Conservation (phyloP, 2,888 invertebrate genomes). For the Anagyrus pseudococci region DNA sequence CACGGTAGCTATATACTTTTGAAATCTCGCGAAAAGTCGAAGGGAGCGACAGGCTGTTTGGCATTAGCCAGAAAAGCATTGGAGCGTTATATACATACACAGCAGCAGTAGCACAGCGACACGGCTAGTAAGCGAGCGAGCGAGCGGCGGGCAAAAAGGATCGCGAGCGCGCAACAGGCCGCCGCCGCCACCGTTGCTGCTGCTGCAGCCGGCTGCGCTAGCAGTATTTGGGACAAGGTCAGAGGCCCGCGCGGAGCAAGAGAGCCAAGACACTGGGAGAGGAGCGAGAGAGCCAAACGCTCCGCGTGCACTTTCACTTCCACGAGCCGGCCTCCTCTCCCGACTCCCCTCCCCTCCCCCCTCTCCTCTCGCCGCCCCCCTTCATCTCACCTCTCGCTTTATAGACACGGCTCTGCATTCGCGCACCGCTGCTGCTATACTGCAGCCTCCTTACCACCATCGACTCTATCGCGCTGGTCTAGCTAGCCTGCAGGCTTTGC, state of each 20-base stretch:
- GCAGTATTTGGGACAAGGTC: conserved; percentile 63
- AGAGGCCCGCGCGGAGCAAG: conserved; percentile 54
- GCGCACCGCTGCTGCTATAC: background rate
- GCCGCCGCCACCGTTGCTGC: too few relatives aligned
- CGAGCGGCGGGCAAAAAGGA: conserved; percentile 5
- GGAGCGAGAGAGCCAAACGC: conserved; percentile 39
- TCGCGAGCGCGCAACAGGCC: conserved; percentile 18
- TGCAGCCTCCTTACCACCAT: too few relatives aligned
- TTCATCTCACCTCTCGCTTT: too few relatives aligned
- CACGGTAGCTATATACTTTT: too few relatives aligned
- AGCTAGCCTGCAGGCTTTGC: too few relatives aligned
- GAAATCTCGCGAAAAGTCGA: too few relatives aligned
- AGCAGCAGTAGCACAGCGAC: background rate
- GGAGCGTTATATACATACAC: background rate
- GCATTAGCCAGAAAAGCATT: conserved; percentile 2
- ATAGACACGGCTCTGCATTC: too few relatives aligned
- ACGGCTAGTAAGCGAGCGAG: too few relatives aligned
- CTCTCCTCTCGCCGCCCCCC: conserved; percentile 15
- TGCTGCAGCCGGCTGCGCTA: conserved; percentile 16
- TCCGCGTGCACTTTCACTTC: conserved; percentile 59
- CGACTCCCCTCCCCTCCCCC: conserved; percentile 9
- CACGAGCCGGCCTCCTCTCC: conserved; percentile 25
- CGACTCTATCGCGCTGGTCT: too few relatives aligned
- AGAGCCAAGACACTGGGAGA: conserved; percentile 50
- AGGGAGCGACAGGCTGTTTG: background rate